Percentiles rank a stretch among this genome's conserved stretches.
These are phyloP conservation scores for Laticauda laticaudata DNA, from an alignment of 2,113 vertebrate genomes.

Conservation along the genomic window DNA sequence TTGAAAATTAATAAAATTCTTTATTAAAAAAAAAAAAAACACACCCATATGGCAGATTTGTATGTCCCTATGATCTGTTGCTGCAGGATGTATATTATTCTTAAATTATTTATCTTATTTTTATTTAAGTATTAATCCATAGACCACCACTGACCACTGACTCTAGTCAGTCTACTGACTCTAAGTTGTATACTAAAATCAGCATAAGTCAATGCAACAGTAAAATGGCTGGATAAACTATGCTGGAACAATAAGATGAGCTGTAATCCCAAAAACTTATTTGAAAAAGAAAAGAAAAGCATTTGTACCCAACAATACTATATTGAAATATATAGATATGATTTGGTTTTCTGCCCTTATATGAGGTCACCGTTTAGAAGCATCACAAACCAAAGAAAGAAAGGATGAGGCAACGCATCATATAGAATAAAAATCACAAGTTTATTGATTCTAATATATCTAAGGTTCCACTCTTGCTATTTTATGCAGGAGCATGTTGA, in stretches of 20 bases:
- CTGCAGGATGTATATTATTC: background rate
- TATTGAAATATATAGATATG: background rate
- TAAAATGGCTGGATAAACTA: background rate
- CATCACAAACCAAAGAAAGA: background rate
- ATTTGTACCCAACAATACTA: too few species aligned
- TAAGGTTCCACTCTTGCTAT: background rate
- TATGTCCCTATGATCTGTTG: background rate
- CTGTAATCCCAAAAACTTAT: background rate
- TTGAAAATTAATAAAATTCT: too few species aligned
- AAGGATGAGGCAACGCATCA: background rate
- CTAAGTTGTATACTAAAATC: background rate
- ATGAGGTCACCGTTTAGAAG: background rate
- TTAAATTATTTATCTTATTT: background rate
- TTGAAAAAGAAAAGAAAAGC: background rate
- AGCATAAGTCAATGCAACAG: background rate
- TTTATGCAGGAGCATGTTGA: slow-evolving; percentile 12
- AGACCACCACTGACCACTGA: background rate
- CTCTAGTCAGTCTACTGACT: background rate
- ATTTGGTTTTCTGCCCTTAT: background rate
- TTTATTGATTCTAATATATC: slow-evolving; percentile 6
- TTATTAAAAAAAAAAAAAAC: too few species aligned
- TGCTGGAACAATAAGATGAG: background rate
- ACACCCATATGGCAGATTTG: background rate
- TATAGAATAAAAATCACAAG: slow-evolving; percentile 3
- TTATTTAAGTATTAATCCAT: background rate